These are phyloP conservation scores for Acanthochromis polyacanthus DNA, from an alignment of 2,113 vertebrate species.

Conservation along the genomic window DNA sequence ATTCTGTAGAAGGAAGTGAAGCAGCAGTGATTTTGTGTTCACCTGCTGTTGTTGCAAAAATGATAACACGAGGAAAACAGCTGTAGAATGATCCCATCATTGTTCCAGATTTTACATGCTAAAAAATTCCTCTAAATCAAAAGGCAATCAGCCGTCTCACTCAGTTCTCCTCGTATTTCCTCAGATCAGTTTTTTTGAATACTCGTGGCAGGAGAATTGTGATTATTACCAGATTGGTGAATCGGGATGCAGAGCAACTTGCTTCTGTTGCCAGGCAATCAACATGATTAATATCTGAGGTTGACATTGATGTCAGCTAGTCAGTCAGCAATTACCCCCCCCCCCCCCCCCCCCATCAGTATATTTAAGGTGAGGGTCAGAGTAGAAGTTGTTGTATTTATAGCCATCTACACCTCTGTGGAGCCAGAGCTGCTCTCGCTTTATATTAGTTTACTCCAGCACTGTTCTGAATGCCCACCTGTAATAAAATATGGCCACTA, in stretches of 20 bases:
- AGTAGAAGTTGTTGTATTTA: constrained; percentile 42
- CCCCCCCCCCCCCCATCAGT: not conserved
- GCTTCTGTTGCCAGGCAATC: constrained; percentile 14
- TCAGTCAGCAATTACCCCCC: constrained; percentile 21
- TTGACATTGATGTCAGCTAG: constrained; percentile 12
- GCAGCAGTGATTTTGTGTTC: not conserved
- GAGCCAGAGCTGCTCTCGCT: not conserved
- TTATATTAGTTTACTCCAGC: constrained; percentile 7
- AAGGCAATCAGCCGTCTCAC: not conserved
- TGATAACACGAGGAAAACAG: too few relatives aligned
- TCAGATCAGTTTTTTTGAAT: not conserved
- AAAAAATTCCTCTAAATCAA: not conserved
- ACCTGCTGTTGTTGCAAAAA: too few relatives aligned
- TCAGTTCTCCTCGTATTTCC: not conserved
- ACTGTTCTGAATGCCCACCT: constrained; percentile 12
- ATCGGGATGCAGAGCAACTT: not conserved
- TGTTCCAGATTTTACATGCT: too few relatives aligned
- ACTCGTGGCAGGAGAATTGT: not conserved
- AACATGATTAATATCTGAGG: constrained; percentile 33
- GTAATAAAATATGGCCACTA: constrained; percentile 24
- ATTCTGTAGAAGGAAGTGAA: not conserved
- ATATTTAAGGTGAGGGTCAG: constrained; percentile 27
- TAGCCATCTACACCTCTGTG: not conserved
- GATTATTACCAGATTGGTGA: not conserved
- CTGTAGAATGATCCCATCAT: too few relatives aligned